phyloP scores from a whole-genome alignment of 92 coral and sea anemone genomes.

The Zoanthus sansibaricus region DNA sequence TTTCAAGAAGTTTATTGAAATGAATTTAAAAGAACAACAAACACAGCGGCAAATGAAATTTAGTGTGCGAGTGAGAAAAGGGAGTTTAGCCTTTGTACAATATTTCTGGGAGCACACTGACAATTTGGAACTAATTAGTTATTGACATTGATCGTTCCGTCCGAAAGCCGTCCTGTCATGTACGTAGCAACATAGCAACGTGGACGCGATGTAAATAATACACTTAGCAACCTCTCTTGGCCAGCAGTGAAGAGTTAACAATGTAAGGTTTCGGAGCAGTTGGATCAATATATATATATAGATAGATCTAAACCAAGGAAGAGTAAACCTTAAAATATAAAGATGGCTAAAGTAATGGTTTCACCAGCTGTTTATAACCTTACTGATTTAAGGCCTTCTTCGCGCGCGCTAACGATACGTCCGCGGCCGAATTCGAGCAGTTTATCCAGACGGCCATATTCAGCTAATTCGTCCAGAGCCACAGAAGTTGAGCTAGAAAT shows the following conservation, averaged over 20 bases:
- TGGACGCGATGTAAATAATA: slow-evolving; percentile 11
- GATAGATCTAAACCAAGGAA: background rate
- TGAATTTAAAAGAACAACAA: too few species aligned
- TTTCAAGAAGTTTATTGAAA: too few species aligned
- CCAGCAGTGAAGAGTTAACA: background rate
- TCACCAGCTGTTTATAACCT: slow-evolving; percentile 82
- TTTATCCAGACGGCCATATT: slow-evolving; percentile 65
- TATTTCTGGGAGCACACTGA: too few species aligned
- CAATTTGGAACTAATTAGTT: too few species aligned
- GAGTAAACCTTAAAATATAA: background rate
- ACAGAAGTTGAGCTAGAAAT: slow-evolving; percentile 56
- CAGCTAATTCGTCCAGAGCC: slow-evolving; percentile 58
- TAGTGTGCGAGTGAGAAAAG: too few species aligned
- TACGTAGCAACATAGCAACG: slow-evolving; percentile 4
- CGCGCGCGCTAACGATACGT: slow-evolving; percentile 77
- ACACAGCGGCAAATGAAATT: too few species aligned
- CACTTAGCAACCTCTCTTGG: slow-evolving; percentile 18
- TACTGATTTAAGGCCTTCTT: slow-evolving; percentile 81
- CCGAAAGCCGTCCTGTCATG: too few species aligned
- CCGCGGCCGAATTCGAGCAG: slow-evolving; percentile 78
- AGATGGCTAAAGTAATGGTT: slow-evolving; percentile 87
- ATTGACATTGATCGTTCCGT: too few species aligned
- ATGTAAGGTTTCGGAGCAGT: background rate
- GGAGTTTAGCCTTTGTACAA: too few species aligned
- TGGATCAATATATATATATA: background rate